Evolutionary conservation across 2,113 vertebrate genomes (phyloP).

Genomic region (Crotalus viridis): DNA sequence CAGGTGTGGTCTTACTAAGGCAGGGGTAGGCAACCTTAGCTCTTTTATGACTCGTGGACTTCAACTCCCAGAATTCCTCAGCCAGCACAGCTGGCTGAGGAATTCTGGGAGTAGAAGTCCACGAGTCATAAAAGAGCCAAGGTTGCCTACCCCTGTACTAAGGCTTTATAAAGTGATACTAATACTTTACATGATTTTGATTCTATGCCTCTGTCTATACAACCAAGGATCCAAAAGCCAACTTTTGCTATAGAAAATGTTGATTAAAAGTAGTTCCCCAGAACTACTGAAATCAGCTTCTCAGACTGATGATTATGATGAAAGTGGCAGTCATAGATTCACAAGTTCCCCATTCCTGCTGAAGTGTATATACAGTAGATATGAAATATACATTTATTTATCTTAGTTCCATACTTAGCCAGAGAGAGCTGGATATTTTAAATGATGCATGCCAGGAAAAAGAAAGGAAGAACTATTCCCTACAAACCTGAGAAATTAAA

Average conservation of each 20-base stretch:
- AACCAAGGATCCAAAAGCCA: background rate
- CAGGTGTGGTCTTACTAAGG: no score
- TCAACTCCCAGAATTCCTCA: no score
- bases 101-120: no score
- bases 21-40: no score
- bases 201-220: no score
- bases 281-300: background rate
- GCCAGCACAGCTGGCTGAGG: no score
- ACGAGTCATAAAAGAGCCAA: no score
- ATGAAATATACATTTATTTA: background rate
- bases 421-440: background rate
- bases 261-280: background rate
- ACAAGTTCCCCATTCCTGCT: background rate
- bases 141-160: no score
- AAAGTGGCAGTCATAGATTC: background rate
- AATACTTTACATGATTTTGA: no score
- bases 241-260: background rate
- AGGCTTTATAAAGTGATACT: no score
- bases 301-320: background rate
- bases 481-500: background rate
- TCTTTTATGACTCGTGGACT: no score
- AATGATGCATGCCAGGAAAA: background rate
- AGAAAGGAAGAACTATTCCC: background rate
- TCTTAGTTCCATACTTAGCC: background rate
- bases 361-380: background rate